Base-by-base conservation (phyloP, 2,888 invertebrate species). In the Tricholauxania praeusta region DNA sequence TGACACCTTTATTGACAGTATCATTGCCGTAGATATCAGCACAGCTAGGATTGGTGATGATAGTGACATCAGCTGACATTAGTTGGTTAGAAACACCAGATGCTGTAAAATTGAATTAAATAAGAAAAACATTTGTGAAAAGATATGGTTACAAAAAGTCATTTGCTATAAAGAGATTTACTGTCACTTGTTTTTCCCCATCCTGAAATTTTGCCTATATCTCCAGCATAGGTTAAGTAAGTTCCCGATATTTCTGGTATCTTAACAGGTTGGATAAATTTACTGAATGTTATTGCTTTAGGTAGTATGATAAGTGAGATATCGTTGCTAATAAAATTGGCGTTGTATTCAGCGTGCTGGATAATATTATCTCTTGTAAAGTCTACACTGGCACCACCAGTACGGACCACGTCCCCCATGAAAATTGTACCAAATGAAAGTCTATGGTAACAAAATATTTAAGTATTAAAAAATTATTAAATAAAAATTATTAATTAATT, bases 41-140 rank as follows among this genome's bases (percentile, higher is more conserved):
- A 79, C 89, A 89, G 3, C 68, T 53, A 1, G 72, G n/a, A 62
- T 86, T 83, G 17, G 80, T 75, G 12, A 88, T 82, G 53, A 28
- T 28, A 4, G 28, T 28, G 28, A 88, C 80, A 0, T 82, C 76
- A 59, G 86, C 79, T 6, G 55, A 22, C 82, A 70, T 82, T 84
- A 74, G 87, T 83, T 82, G 82, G 39, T 1, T 10, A 39, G 75
- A 19, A n/a, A 70, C 65, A 32, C 2, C 17, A 10, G 22, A 39
- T 12, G 65, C 47, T 28, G 57, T 10, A 1, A 1, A 10, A 39
- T 2, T 8, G 10, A 39, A 39, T 28, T 28, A 28, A 28, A 28
- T 28, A 28, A 28, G 3, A 3, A 28, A 28, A 28, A 28, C 28
- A 28, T 28, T 28, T 4, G 28, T 22, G 3, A 22, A 1, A 22